Base-by-base conservation (phyloP, 2,888 invertebrate species). In the Tricholauxania praeusta region DNA sequence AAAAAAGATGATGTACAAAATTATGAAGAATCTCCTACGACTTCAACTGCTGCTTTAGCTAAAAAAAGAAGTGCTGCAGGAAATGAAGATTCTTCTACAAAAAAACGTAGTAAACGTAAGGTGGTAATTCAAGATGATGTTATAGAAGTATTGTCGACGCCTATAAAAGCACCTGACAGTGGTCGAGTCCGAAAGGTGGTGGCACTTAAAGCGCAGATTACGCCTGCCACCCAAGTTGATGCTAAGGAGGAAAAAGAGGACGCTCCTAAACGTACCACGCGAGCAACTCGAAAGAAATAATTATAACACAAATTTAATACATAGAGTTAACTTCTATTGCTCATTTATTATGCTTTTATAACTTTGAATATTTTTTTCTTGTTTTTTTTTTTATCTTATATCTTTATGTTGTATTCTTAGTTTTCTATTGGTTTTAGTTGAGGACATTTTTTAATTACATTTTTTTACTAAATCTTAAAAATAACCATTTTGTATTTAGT, bases 271-370 rank as follows among this genome's bases (percentile, higher is more conserved):
- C 80, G 81, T 60, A 76, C 80, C 12, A 83, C 82, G 15, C 83
- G 84, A 57, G 76, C 81, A 19, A 79, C 84, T n/a, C 84, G 84
- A 39, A 81, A 81, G 52, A 69, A 69, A 62, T 69, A 69, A 60
- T 47, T 17, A 12, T 10, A 47, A 17, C 17, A 1, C 12, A 47
- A 39, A 3, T 8, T n/a, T 4, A 15, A 47, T 48, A 62, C 47
- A n/a, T 62, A 48, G 7, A n/a, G 15, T 32, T 32, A 53, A 51
- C 53, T 17, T 22, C 52, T 39, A 8, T 65, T 65, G 52, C 17
- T 51, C 12, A 39, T 39, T 7, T 12, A 48, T 47, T 17, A 12
- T 65, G 19, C n/a, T 39, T 47, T 39, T 39, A 39, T 39, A 47
- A 10, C 10, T 47, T 10, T 6, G 48, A 12, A 19, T 32, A 48